Conservation (phyloP, 2,797 vertebrate genomes). For the Cynopterus sphinx region DNA sequence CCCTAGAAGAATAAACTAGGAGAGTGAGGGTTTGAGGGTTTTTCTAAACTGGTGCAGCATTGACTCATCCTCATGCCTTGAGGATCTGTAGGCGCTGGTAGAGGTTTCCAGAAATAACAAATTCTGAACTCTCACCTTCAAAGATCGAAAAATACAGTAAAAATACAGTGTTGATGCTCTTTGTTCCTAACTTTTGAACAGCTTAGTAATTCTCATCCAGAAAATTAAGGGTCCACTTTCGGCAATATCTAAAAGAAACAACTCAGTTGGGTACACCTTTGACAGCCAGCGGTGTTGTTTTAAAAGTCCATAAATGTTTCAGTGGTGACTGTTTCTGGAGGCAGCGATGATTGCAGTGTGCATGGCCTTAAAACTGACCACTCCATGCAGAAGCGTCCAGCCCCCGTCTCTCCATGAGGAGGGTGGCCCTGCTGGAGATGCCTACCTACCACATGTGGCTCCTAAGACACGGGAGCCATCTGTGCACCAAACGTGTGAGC, state of each 20-base stretch:
- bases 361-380: neutral
- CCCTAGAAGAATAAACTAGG: neutral
- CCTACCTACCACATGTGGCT: accelerated
- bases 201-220: neutral
- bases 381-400: neutral
- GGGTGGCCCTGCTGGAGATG: neutral
- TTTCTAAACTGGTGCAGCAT: neutral
- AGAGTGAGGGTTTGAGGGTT: neutral
- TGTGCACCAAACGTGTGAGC: accelerated
- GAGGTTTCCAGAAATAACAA: neutral
- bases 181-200: neutral
- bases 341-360: neutral
- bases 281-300: neutral
- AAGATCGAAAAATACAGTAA: neutral
- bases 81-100: neutral
- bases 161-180: neutral
- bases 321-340: neutral
- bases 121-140: neutral
- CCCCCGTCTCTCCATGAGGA: neutral
- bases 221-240: neutral
- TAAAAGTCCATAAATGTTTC: neutral
- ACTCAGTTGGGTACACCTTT: neutral
- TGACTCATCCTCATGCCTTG: neutral
- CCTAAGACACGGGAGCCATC: neutral
- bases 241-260: neutral